A percentile compares a stretch with the other conserved stretches of the same genome.
Conservation (phyloP, 2,113 vertebrate genomes). For the Hippocampus guttulatus region DNA sequence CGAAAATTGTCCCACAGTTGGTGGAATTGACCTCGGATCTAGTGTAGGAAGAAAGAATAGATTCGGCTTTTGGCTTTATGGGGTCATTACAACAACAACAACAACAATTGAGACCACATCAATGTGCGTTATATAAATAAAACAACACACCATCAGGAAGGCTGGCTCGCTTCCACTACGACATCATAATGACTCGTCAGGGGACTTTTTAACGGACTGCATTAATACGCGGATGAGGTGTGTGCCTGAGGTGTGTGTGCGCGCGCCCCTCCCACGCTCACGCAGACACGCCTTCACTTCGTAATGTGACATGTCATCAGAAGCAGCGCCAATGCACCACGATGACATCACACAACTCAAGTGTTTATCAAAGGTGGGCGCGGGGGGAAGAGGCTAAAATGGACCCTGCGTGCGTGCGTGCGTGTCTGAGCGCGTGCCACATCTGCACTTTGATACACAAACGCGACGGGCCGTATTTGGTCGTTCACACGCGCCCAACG, state of each 20-base stretch:
- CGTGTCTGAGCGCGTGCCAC: constrained; percentile 10
- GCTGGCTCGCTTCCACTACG: constrained; percentile 43
- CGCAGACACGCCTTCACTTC: constrained; percentile 34
- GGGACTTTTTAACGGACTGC: constrained; percentile 55
- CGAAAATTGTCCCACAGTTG: too few relatives aligned
- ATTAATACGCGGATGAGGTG: constrained; percentile 57
- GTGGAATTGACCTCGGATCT: too few relatives aligned
- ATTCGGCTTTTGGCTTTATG: constrained; percentile 29
- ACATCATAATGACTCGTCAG: constrained; percentile 63
- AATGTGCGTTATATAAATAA: constrained; percentile 68
- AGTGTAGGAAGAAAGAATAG: neutral
- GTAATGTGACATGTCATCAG: constrained; percentile 59
- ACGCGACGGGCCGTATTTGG: constrained; percentile 24
- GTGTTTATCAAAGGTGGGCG: constrained; percentile 56
- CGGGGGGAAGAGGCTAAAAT: constrained; percentile 30
- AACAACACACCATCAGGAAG: constrained; percentile 67
- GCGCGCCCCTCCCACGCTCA: constrained; percentile 14
- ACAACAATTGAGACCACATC: constrained; percentile 47
- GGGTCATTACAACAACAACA: constrained; percentile 31
- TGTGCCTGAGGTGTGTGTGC: neutral
- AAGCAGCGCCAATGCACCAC: constrained; percentile 46
- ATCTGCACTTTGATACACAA: constrained; percentile 30
- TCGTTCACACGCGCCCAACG: constrained; percentile 23
- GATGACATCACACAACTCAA: constrained; percentile 27
- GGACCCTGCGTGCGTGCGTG: constrained; percentile 14